Percentiles rank a stretch among this genome's conserved stretches.
Conservation (phyloP, 2,113 vertebrate species). For the Panurus biarmicus region DNA sequence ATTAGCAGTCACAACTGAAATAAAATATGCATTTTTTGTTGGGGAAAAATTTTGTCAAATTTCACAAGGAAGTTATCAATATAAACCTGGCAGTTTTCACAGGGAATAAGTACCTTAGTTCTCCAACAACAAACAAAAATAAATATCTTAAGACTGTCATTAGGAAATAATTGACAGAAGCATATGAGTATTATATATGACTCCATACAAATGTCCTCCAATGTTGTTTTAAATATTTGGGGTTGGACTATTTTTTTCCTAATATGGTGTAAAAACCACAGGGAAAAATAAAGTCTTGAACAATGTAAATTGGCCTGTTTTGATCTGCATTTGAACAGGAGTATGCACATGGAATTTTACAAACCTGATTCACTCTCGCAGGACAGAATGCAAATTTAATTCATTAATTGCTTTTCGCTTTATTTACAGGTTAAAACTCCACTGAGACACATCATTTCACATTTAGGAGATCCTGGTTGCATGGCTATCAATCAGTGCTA, state of each 20-base stretch:
- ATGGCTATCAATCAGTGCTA: neutral
- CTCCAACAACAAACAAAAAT: neutral
- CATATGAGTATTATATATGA: neutral
- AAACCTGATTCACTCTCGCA: neutral
- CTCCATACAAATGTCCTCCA: neutral
- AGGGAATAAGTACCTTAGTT: neutral
- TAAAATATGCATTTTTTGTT: neutral
- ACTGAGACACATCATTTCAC: conserved; percentile 10
- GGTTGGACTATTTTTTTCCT: neutral
- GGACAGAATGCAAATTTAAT: conserved; percentile 21
- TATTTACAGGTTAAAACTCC: conserved; percentile 56
- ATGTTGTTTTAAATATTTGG: neutral
- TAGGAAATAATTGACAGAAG: neutral
- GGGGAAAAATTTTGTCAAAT: neutral
- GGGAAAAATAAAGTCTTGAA: neutral
- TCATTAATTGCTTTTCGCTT: conserved; percentile 22
- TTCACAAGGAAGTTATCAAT: neutral
- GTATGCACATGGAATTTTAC: neutral
- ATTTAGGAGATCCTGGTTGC: neutral
- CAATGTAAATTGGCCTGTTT: neutral
- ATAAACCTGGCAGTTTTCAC: neutral
- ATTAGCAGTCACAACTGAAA: neutral
- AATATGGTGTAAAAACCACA: neutral
- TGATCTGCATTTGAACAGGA: neutral
- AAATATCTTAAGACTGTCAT: neutral